Evolutionary conservation across 1,140 invertebrate species (phyloP).

Genomic region (Neuroterus valhalla): DNA sequence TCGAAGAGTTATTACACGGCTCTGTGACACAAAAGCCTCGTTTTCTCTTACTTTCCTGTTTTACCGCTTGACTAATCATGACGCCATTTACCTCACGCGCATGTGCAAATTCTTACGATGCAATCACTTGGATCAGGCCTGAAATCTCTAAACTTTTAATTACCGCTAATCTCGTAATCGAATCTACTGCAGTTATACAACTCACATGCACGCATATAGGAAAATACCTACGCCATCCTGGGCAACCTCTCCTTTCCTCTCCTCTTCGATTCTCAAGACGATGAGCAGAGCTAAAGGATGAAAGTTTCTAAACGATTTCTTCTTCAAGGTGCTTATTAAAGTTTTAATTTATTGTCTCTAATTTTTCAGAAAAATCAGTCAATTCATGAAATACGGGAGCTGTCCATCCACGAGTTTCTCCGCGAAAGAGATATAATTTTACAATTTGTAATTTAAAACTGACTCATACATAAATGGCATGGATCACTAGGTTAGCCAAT

Average conservation of each 20-base stretch:
- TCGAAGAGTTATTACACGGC: slow-evolving; percentile 51
- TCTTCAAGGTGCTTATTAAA: slow-evolving; percentile 17
- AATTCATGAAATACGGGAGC: not conserved
- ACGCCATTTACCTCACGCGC: not conserved
- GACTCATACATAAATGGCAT: not conserved
- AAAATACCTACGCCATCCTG: not conserved
- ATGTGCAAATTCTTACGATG: slow-evolving; percentile 11
- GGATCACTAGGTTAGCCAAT: slow-evolving; percentile 11
- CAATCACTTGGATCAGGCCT: slow-evolving; percentile 6
- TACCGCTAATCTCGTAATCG: slow-evolving; percentile 24
- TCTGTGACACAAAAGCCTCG: slow-evolving; percentile 68
- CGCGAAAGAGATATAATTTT: not conserved
- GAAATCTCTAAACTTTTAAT: slow-evolving; percentile 26
- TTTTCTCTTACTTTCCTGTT: slow-evolving; percentile 68
- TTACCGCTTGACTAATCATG: slow-evolving; percentile 59
- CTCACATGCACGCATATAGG: not conserved
- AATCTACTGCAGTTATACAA: slow-evolving; percentile 22
- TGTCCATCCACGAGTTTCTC: not conserved
- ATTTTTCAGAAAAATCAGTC: not conserved
- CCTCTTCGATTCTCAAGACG: not conserved
- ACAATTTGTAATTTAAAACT: not conserved
- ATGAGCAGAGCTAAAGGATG: not conserved
- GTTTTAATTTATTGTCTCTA: slow-evolving; percentile 2
- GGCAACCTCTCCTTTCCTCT: no score
- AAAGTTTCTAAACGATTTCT: slow-evolving; percentile 15